phyloP scores from a whole-genome alignment of 2,888 invertebrate genomes.

The Orchesellides sinensis region DNA sequence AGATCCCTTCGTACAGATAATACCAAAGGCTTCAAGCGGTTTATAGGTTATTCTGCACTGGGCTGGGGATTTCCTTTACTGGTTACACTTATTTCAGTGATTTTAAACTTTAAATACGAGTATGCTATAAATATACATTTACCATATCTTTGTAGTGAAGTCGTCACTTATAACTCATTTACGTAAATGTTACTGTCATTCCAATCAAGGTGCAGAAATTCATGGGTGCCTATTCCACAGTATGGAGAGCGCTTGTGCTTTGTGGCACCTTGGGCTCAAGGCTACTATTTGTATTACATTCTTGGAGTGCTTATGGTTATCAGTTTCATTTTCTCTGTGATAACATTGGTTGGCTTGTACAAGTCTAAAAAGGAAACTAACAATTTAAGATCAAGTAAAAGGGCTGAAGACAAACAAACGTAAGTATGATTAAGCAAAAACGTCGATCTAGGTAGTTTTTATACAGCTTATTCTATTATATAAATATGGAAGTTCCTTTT shows the following conservation, averaged over 20 bases:
- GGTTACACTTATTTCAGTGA: constrained; percentile 26
- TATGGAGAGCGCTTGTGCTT: constrained; percentile 49
- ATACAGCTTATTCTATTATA: not conserved
- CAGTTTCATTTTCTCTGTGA: constrained; percentile 2
- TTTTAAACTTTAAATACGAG: constrained; percentile 22
- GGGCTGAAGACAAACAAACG: constrained; percentile 33
- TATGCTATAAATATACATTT: not conserved
- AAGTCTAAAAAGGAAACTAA: constrained; percentile 27
- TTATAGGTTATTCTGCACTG: constrained; percentile 9
- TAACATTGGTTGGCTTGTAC: constrained; percentile 36
- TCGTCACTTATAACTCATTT: not conserved
- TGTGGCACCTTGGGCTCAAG: constrained; percentile 56
- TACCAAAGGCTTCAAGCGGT: constrained; percentile 19
- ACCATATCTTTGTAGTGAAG: not conserved
- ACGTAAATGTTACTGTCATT: not conserved
- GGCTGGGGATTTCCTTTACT: constrained; percentile 52
- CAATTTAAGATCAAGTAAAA: constrained; percentile 47
- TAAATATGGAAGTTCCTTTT: not conserved
- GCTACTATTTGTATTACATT: constrained; percentile 50
- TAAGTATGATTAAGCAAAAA: not conserved
- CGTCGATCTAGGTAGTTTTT: not conserved
- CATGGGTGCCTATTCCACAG: constrained; percentile 31
- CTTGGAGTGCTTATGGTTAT: constrained; percentile 27
- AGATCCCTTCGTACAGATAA: constrained; percentile 34
- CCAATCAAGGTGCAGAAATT: constrained; percentile 38